Conservation (phyloP, 2,888 invertebrate species). For the Stenoptilia bipunctidactyla region DNA sequence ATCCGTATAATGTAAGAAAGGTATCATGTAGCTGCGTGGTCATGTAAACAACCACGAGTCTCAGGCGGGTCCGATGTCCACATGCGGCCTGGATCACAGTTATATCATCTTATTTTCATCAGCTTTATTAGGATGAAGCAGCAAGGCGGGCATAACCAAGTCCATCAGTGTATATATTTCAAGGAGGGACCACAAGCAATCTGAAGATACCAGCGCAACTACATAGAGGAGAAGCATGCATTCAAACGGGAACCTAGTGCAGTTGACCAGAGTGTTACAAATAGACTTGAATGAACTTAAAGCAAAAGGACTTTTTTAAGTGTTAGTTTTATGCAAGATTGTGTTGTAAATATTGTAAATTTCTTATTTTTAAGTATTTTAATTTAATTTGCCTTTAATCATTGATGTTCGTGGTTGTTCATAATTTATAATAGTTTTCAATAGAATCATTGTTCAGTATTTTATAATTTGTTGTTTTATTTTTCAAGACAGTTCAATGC, state of each 20-base stretch:
- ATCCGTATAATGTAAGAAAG: constrained; percentile 30
- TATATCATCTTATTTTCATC: constrained; percentile 46
- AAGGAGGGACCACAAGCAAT: constrained; percentile 19
- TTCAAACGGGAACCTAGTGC: constrained; percentile 14
- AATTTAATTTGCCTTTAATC: too few relatives aligned
- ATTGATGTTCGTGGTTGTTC: too few relatives aligned
- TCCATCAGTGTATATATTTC: constrained; percentile 22
- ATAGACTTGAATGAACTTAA: constrained; percentile 15
- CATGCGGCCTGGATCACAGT: constrained; percentile 29
- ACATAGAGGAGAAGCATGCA: constrained; percentile 1
- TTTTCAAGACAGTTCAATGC: too few relatives aligned
- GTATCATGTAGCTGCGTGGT: constrained; percentile 51
- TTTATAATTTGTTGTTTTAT: neutral
- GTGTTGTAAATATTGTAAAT: constrained; percentile 27
- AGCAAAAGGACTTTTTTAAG: constrained; percentile 9
- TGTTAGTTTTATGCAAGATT: constrained; percentile 20
- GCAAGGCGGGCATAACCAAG: constrained; percentile 28
- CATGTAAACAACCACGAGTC: constrained; percentile 40
- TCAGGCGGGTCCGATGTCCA: constrained; percentile 27
- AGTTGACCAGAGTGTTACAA: constrained; percentile 10
- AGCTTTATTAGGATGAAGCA: constrained; percentile 48
- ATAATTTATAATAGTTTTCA: too few relatives aligned
- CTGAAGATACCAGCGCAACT: constrained; percentile 1
- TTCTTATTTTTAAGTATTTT: constrained; percentile 8
- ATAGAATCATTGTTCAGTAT: too few relatives aligned